A percentile compares a stretch with the other conserved stretches of the same genome.
These are phyloP conservation scores for Drosophila lacteicornis DNA, from an alignment of 1,140 invertebrate species.

Conservation along the genomic window DNA sequence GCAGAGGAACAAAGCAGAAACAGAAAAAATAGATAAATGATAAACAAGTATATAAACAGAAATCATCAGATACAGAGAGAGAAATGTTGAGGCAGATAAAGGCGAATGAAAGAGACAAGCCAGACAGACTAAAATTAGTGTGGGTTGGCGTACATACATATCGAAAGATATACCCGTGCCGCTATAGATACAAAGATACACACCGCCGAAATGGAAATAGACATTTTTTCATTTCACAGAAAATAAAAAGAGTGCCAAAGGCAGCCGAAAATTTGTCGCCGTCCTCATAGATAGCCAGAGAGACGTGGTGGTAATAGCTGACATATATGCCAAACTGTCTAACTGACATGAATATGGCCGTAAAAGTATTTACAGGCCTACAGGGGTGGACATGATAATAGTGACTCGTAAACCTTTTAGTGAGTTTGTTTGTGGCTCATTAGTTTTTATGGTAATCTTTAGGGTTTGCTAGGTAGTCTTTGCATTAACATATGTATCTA, in stretches of 20 bases:
- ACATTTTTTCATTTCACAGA: conserved; percentile 22
- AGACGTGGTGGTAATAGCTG: conserved; percentile 3
- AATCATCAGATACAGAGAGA: conserved; percentile 59
- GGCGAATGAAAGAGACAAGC: conserved; percentile 16
- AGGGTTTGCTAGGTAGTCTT: not conserved
- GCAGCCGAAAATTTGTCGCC: conserved; percentile 36
- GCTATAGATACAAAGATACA: conserved; percentile 14
- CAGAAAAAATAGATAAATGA: conserved; percentile 16
- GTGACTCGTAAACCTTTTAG: not conserved
- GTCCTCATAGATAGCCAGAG: conserved; percentile 8
- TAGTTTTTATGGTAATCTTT: not conserved
- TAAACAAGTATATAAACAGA: conserved; percentile 45
- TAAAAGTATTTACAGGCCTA: conserved; percentile 3
- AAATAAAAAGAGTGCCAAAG: conserved; percentile 16
- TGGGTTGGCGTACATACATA: conserved; percentile 10
- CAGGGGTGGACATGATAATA: not conserved
- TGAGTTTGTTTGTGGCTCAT: not conserved
- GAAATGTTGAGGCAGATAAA: conserved; percentile 27
- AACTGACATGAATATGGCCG: conserved; percentile 12
- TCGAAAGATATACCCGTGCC: conserved; percentile 18
- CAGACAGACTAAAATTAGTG: conserved; percentile 74
- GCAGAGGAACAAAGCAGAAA: conserved; percentile 19
- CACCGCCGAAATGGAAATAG: conserved; percentile 37
- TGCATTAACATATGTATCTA: not conserved
- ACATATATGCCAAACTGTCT: conserved; percentile 11